Percentiles rank a stretch among this genome's conserved stretches.
These are phyloP conservation scores for Augiades crinisus DNA, from an alignment of 2,888 invertebrate genomes.

Conservation along the genomic window DNA sequence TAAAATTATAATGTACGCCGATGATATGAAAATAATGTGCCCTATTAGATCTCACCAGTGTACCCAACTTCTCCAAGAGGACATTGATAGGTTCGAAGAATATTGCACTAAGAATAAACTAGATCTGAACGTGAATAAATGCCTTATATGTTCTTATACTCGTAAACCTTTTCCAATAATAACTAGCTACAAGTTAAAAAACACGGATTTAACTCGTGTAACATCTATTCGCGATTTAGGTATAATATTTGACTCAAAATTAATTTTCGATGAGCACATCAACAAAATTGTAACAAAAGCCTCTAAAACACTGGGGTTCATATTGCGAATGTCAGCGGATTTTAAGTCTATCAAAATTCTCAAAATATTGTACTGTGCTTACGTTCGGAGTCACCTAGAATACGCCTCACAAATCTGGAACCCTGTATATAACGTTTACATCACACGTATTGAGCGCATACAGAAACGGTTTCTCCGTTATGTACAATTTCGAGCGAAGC, in stretches of 20 bases:
- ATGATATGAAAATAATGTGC: slow-evolving; percentile 28
- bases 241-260: slow-evolving; percentile 8
- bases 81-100: neutral
- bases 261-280: slow-evolving; percentile 6
- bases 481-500: too few species aligned
- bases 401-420: slow-evolving; percentile 26
- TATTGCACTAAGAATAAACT: slow-evolving; percentile 18
- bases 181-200: neutral
- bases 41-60: neutral
- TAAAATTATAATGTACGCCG: slow-evolving; percentile 23
- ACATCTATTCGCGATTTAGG: slow-evolving; percentile 11
- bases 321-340: slow-evolving; percentile 8
- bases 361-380: slow-evolving; percentile 24
- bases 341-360: slow-evolving; percentile 13
- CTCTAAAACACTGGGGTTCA: slow-evolving; percentile 17
- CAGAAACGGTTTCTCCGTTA: slow-evolving; percentile 10
- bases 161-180: neutral
- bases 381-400: slow-evolving; percentile 20
- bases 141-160: slow-evolving; percentile 21
- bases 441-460: slow-evolving; percentile 16
- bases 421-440: slow-evolving; percentile 20
- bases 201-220: neutral
- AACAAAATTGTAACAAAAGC: slow-evolving; percentile 5
- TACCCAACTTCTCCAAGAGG: slow-evolving; percentile 5
- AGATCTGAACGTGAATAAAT: slow-evolving; percentile 24